Evolutionary conservation across 2,797 vertebrate genomes (phyloP).

Genomic region (Tokudaia muenninki): DNA sequence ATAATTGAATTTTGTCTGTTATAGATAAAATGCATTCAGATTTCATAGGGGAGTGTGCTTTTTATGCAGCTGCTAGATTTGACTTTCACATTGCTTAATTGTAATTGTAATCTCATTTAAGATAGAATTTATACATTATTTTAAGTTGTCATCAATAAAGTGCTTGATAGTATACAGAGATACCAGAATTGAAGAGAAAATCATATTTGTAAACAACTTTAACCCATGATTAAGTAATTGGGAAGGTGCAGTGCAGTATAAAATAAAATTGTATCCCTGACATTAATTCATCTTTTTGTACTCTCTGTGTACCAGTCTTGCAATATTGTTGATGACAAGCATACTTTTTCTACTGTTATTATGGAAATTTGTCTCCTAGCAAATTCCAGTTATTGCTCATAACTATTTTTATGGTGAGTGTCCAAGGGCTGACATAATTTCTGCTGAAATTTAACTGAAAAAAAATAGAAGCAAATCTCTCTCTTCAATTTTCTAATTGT

Average conservation of each 20-base stretch:
- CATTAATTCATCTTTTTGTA: not conserved
- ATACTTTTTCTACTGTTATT: not conserved
- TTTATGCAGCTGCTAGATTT: not conserved
- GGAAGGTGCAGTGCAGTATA: constrained; percentile 21
- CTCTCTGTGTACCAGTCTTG: not conserved
- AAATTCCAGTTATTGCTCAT: constrained; percentile 38
- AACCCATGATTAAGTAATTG: not conserved
- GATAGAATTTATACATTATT: constrained; percentile 29
- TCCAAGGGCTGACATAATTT: constrained; percentile 4
- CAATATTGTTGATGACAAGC: not conserved
- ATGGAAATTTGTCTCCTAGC: not conserved
- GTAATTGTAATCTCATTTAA: not conserved
- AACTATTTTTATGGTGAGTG: not conserved
- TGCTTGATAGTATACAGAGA: not conserved
- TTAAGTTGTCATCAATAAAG: constrained; percentile 32
- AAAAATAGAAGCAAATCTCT: constrained; percentile 28
- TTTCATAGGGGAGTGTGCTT: not conserved
- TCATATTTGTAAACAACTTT: not conserved
- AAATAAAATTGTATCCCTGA: not conserved
- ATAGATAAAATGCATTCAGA: not conserved
- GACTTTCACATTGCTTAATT: not conserved
- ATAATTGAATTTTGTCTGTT: not conserved
- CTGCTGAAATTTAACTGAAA: constrained; percentile 5
- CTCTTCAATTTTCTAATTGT: constrained; percentile 22
- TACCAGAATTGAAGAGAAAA: not conserved